A percentile compares a stretch with the other conserved stretches of the same genome.
These are phyloP conservation scores for Magallana nippona DNA, from an alignment of 2,888 invertebrate genomes.

Conservation along the genomic window DNA sequence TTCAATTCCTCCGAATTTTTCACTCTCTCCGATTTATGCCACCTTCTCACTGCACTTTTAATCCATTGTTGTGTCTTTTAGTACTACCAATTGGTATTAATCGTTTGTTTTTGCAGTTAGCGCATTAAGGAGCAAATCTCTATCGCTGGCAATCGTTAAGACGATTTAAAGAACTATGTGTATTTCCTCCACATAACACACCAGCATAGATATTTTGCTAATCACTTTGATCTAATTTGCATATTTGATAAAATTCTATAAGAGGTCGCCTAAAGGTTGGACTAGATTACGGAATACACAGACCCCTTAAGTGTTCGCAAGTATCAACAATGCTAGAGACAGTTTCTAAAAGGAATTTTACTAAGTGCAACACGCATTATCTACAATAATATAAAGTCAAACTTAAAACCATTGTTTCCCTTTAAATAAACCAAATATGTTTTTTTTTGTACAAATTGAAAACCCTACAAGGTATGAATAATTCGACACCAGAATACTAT, in stretches of 20 bases:
- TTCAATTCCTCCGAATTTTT: neutral
- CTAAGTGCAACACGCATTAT: conserved; percentile 9
- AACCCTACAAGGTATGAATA: conserved; percentile 15
- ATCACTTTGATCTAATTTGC: conserved; percentile 35
- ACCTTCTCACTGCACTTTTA: conserved; percentile 23
- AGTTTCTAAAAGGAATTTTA: conserved; percentile 9
- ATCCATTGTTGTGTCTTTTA: conserved; percentile 29
- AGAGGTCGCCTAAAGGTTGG: conserved; percentile 15
- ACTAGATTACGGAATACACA: neutral
- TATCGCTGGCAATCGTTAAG: conserved; percentile 18
- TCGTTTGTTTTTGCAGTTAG: neutral
- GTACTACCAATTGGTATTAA: neutral
- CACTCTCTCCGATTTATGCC: neutral
- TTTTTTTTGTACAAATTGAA: neutral
- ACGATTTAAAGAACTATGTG: conserved; percentile 27
- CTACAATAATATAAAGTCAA: conserved; percentile 12
- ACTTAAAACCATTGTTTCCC: conserved; percentile 14
- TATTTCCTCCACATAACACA: conserved; percentile 7
- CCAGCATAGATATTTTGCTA: conserved; percentile 16
- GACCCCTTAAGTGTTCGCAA: neutral
- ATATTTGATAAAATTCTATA: conserved; percentile 32
- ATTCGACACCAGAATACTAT: conserved; percentile 27
- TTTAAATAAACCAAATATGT: conserved; percentile 9
- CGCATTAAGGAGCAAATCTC: conserved; percentile 28
- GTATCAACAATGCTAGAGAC: neutral